Evolutionary conservation across 2,113 vertebrate species (phyloP).

Genomic region (Andinoacara biseriatus): DNA sequence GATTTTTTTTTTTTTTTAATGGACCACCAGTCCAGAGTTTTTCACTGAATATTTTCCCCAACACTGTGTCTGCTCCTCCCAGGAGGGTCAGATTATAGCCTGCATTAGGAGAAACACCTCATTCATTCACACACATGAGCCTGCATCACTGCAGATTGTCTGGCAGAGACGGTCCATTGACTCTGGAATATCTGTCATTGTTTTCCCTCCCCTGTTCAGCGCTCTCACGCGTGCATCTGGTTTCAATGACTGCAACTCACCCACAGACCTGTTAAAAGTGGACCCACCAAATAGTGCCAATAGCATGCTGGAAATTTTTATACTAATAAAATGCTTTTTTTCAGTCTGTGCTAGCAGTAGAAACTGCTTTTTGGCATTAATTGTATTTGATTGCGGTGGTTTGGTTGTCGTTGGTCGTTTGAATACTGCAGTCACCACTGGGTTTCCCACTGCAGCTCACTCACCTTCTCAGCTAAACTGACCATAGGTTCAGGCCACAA

Average conservation of each 20-base stretch:
- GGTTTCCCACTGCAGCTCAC: neutral
- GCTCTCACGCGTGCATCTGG: constrained; percentile 52
- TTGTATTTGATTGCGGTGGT: neutral
- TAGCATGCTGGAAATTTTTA: constrained; percentile 57
- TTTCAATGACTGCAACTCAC: constrained; percentile 59
- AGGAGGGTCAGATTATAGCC: constrained; percentile 62
- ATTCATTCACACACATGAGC: constrained; percentile 66
- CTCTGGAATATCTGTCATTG: constrained; percentile 61
- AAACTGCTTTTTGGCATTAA: constrained; percentile 53
- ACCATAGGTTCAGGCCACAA: neutral
- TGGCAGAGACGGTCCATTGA: constrained; percentile 57
- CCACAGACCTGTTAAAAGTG: constrained; percentile 36
- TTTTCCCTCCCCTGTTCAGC: constrained; percentile 39
- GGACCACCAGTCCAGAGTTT: constrained; percentile 29
- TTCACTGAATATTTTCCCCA: constrained; percentile 51
- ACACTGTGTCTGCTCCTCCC: constrained; percentile 34
- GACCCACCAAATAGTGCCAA: constrained; percentile 29
- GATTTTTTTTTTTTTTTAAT: constrained; percentile 4
- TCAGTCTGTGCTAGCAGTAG: neutral
- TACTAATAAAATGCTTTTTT: constrained; percentile 33
- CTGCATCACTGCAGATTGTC: constrained; percentile 52
- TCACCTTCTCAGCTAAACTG: neutral
- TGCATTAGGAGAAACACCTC: constrained; percentile 70
- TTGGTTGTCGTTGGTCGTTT: neutral
- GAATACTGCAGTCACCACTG: neutral